phyloP scores from a whole-genome alignment of 1,140 invertebrate genomes.

The Drosophila miranda region DNA sequence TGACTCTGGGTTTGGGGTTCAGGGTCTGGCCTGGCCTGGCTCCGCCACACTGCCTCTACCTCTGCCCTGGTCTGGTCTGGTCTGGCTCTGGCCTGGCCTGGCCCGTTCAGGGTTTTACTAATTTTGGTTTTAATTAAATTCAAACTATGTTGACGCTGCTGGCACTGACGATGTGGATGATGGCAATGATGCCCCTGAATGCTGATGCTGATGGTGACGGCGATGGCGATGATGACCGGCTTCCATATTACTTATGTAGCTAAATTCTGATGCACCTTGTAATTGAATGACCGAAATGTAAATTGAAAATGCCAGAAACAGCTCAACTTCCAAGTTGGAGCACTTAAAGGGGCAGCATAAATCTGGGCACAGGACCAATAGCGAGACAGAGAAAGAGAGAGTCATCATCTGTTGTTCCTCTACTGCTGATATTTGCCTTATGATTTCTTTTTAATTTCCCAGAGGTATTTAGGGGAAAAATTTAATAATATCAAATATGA shows the following conservation, averaged over 20 bases:
- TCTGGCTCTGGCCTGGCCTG: slow-evolving; percentile 1
- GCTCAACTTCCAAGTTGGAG: slow-evolving; percentile 21
- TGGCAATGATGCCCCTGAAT: slow-evolving; percentile 31
- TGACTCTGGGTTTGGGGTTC: slow-evolving; percentile 4
- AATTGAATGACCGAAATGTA: slow-evolving; percentile 73
- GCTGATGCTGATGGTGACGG: slow-evolving; percentile 1
- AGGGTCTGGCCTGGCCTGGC: background rate
- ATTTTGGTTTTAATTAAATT: slow-evolving; percentile 80
- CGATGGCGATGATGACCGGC: slow-evolving; percentile 37
- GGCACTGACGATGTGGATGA: slow-evolving; percentile 50
- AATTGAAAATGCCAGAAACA: slow-evolving; percentile 57
- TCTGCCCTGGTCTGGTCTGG: slow-evolving; percentile 1
- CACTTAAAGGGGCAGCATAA: slow-evolving; percentile 32
- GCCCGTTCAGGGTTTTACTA: slow-evolving; percentile 54
- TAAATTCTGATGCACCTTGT: slow-evolving; percentile 54
- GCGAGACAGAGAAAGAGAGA: background rate
- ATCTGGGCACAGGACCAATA: slow-evolving; percentile 27
- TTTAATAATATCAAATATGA: slow-evolving; percentile 74
- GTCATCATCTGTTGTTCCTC: slow-evolving; percentile 37
- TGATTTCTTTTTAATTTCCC: slow-evolving; percentile 81
- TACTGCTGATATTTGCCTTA: slow-evolving; percentile 57
- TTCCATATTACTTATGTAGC: slow-evolving; percentile 58
- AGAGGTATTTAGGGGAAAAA: slow-evolving; percentile 72
- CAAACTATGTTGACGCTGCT: slow-evolving; percentile 76
- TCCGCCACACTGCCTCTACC: too few relatives aligned